phyloP scores from a whole-genome alignment of 2,113 vertebrate species.

The Pandion haliaetus region DNA sequence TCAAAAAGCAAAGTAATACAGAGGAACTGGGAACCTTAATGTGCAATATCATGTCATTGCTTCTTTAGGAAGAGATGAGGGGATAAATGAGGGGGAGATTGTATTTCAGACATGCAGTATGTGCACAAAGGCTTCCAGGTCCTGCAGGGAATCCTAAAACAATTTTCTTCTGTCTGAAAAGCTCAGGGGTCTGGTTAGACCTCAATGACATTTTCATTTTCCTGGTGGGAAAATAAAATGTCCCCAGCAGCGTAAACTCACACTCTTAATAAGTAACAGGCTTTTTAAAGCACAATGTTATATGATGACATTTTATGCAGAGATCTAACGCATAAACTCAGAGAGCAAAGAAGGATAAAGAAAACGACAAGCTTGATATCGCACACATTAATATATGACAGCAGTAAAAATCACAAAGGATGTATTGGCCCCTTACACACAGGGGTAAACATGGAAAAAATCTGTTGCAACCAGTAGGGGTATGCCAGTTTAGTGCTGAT shows the following conservation, averaged over 20 bases:
- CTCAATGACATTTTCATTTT: constrained; percentile 22
- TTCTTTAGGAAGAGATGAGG: background rate
- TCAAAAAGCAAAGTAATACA: background rate
- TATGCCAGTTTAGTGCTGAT: background rate
- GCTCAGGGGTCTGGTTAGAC: background rate
- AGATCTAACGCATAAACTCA: background rate
- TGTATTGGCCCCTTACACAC: background rate
- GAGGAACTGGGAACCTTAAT: background rate
- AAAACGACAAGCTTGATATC: constrained; percentile 8
- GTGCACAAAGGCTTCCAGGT: background rate
- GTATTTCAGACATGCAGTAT: background rate
- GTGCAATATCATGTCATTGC: background rate
- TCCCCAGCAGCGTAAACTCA: background rate
- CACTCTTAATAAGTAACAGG: constrained; percentile 4
- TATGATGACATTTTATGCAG: background rate
- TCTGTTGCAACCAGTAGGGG: background rate
- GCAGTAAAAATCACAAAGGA: background rate
- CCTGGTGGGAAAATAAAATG: background rate
- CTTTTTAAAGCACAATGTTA: background rate
- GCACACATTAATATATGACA: background rate
- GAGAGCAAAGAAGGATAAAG: constrained; percentile 15
- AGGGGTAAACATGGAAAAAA: background rate
- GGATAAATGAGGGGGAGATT: background rate
- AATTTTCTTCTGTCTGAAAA: constrained; percentile 1
- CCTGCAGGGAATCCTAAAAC: background rate